phyloP scores from a whole-genome alignment of 1,140 invertebrate genomes.

The Heliothis subflexa region DNA sequence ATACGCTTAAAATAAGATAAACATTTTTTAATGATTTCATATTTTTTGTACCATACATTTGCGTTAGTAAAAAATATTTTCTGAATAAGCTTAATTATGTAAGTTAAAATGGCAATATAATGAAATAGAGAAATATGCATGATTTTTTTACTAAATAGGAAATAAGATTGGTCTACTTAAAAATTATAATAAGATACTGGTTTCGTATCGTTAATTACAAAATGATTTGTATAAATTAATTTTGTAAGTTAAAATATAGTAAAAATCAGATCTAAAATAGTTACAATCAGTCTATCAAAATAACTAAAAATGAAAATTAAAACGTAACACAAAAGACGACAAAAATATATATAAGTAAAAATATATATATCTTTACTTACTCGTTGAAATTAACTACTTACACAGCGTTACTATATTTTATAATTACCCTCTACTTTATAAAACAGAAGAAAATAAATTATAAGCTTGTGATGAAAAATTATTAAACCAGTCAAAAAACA shows the following conservation, averaged over 20 bases:
- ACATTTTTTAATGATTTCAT: not conserved
- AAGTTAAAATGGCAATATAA: not conserved
- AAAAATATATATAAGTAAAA: not conserved
- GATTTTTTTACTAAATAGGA: slow-evolving; percentile 23
- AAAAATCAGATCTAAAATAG: slow-evolving; percentile 35
- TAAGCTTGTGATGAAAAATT: too few relatives aligned
- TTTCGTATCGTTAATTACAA: not conserved
- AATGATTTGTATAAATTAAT: slow-evolving; percentile 8
- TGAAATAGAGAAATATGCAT: not conserved
- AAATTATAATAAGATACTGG: not conserved
- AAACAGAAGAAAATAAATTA: too few relatives aligned
- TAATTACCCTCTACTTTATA: not conserved
- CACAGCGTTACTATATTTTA: not conserved
- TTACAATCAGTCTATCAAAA: slow-evolving; percentile 34
- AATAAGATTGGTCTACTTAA: slow-evolving; percentile 23
- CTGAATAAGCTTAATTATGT: not conserved
- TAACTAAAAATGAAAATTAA: not conserved
- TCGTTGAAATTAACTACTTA: not conserved
- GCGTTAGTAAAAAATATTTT: not conserved
- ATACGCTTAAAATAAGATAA: not conserved
- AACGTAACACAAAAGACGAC: not conserved
- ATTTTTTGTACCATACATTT: slow-evolving; percentile 8
- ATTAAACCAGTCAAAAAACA: too few relatives aligned
- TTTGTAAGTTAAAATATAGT: not conserved
- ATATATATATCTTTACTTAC: not conserved